These are phyloP conservation scores for Alectoris magna DNA, from an alignment of 2,797 vertebrate species.

Conservation along the genomic window DNA sequence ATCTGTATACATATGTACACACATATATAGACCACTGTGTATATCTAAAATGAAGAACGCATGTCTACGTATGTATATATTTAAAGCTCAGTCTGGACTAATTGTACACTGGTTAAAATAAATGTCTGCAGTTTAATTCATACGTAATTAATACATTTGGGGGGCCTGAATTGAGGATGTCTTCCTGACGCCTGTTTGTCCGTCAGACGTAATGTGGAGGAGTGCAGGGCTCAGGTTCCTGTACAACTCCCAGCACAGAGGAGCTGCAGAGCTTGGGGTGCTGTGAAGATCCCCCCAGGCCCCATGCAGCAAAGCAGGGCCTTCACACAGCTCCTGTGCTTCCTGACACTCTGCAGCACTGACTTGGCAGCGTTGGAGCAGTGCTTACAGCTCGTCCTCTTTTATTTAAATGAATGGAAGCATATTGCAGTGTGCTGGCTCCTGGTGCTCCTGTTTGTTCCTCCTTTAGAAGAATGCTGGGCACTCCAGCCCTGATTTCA, in stretches of 20 bases:
- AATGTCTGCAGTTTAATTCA: neutral
- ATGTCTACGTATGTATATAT: neutral
- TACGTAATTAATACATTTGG: rapidly evolving
- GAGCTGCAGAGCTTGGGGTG: neutral
- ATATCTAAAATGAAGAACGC: neutral
- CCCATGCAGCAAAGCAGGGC: neutral
- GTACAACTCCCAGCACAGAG: neutral
- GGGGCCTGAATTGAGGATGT: neutral
- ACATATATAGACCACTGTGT: rapidly evolving
- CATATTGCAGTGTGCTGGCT: neutral
- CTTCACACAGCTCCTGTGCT: neutral
- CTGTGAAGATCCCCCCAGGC: rapidly evolving
- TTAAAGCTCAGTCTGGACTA: neutral
- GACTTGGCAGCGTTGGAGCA: neutral
- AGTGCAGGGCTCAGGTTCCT: rapidly evolving
- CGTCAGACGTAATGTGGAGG: neutral
- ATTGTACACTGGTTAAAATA: neutral
- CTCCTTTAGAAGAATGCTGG: rapidly evolving
- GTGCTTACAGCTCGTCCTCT: neutral
- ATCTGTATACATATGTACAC: neutral
- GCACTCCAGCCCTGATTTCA: neutral
- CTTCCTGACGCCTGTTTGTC: neutral
- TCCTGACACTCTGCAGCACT: neutral
- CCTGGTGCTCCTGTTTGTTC: neutral
- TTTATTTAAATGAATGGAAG: neutral